Evolutionary conservation across 2,888 invertebrate species (phyloP).

Genomic region (Calliopum simillimum): DNA sequence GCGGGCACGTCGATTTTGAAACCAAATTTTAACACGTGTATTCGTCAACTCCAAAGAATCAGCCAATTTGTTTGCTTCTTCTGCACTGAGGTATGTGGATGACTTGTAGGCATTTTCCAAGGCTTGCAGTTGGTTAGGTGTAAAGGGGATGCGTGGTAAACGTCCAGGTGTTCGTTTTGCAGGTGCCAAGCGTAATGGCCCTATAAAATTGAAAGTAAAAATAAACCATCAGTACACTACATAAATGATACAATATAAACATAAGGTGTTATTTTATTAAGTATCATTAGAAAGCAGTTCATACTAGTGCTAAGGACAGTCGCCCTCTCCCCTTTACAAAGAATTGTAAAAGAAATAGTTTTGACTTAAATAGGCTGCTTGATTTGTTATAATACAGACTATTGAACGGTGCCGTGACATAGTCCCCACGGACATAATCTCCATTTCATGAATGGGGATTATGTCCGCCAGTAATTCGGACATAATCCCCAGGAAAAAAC

Average conservation of each 20-base stretch:
- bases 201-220: conserved; percentile 42
- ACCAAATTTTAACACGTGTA: conserved; percentile 80
- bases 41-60: conserved; percentile 73
- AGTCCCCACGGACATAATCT: no score
- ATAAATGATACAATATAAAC: background rate
- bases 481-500: no score
- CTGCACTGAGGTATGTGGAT: conserved; percentile 75
- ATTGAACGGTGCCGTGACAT: no score
- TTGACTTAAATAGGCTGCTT: no score
- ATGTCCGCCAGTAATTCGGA: no score
- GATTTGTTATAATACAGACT: no score
- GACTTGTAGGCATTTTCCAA: conserved; percentile 75
- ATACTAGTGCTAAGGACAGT: no score
- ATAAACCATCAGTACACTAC: background rate
- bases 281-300: background rate
- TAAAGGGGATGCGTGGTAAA: conserved; percentile 78
- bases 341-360: no score
- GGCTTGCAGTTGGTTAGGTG: conserved; percentile 73
- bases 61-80: conserved; percentile 75
- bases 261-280: background rate
- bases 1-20: conserved; percentile 83
- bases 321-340: no score
- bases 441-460: no score
- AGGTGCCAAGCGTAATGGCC: conserved; percentile 62
- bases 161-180: conserved; percentile 72